Percentiles rank a stretch among this genome's conserved stretches.
Evolutionary conservation across 2,797 vertebrate species (phyloP).

Genomic region (Enteromius trimaculatus): DNA sequence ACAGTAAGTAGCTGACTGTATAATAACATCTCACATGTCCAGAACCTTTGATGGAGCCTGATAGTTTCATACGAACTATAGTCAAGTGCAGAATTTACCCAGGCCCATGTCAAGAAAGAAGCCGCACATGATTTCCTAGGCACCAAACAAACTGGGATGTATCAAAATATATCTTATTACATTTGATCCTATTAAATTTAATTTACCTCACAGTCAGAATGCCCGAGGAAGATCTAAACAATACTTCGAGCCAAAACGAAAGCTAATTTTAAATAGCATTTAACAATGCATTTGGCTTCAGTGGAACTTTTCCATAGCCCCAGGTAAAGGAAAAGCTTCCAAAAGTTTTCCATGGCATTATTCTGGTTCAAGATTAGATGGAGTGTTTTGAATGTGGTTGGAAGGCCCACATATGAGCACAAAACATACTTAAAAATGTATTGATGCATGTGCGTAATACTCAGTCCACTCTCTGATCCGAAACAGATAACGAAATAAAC

Average conservation of each 20-base stretch:
- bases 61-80: slow-evolving; percentile 29
- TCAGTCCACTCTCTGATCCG: neutral
- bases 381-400: slow-evolving; percentile 18
- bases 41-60: slow-evolving; percentile 33
- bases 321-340: slow-evolving; percentile 34
- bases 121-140: slow-evolving; percentile 19
- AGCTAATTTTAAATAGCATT: slow-evolving; percentile 27
- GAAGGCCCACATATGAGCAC: slow-evolving; percentile 11
- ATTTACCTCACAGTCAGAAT: slow-evolving; percentile 34
- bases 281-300: slow-evolving; percentile 29
- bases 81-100: slow-evolving; percentile 35
- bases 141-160: slow-evolving; percentile 24
- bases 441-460: slow-evolving; percentile 5
- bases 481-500: slow-evolving; percentile 7
- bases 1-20: slow-evolving; percentile 37
- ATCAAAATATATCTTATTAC: slow-evolving; percentile 20
- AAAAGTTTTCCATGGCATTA: slow-evolving; percentile 7
- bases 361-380: slow-evolving; percentile 5
- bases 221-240: slow-evolving; percentile 25
- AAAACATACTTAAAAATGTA: slow-evolving; percentile 27
- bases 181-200: slow-evolving; percentile 22
- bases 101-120: slow-evolving; percentile 36
- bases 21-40: slow-evolving; percentile 46
- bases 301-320: slow-evolving; percentile 42
- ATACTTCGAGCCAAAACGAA: slow-evolving; percentile 14